Percentiles rank a stretch among this genome's conserved stretches.
These are phyloP conservation scores for Bolborhynchus lineola DNA, from an alignment of 2,113 vertebrate genomes.

Conservation along the genomic window DNA sequence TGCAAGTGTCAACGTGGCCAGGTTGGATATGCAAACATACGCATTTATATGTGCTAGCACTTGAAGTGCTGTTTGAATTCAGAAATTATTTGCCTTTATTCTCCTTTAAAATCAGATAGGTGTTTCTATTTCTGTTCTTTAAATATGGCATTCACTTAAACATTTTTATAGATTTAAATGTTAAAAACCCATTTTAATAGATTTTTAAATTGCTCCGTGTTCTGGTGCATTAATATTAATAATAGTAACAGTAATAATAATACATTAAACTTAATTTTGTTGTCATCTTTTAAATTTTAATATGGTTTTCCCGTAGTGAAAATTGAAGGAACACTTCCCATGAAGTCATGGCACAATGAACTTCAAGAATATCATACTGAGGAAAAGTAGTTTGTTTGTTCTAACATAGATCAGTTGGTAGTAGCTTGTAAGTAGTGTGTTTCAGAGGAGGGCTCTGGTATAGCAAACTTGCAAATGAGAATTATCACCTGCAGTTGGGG, in stretches of 20 bases:
- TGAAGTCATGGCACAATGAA: neutral
- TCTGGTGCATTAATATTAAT: neutral
- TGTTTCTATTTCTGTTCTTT: neutral
- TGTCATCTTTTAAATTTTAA: neutral
- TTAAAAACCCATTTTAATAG: neutral
- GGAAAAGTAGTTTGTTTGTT: neutral
- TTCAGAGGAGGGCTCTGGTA: neutral
- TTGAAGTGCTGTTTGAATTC: neutral
- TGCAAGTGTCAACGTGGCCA: neutral
- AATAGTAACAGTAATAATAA: neutral
- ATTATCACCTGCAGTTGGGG: neutral
- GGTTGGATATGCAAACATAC: neutral
- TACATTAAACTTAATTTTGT: neutral
- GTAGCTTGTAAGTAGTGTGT: neutral
- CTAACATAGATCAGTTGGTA: neutral
- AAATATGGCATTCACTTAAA: neutral
- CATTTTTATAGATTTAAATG: neutral
- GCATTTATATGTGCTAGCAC: neutral
- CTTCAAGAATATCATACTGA: neutral
- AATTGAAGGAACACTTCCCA: neutral
- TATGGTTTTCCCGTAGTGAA: neutral
- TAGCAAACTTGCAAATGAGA: neutral
- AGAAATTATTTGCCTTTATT: neutral
- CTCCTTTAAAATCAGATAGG: neutral
- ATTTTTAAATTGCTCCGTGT: neutral